Conservation (phyloP, 1,140 invertebrate genomes). For the Ostrea edulis region DNA sequence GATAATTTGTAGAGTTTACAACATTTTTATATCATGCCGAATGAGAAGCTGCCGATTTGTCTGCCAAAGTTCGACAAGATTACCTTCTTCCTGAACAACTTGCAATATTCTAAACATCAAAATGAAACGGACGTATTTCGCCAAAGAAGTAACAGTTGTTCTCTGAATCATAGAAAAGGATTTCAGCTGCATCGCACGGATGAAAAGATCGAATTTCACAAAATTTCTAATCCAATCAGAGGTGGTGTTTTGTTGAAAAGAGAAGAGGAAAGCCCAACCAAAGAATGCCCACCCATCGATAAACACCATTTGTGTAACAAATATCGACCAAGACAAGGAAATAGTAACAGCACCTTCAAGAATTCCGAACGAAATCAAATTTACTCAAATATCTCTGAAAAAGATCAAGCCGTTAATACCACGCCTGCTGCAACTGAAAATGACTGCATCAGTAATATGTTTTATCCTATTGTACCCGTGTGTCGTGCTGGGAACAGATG, state of each 20-base stretch:
- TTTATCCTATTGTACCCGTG: background rate
- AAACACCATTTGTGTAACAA: too few relatives aligned
- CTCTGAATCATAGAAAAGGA: background rate
- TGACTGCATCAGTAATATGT: background rate
- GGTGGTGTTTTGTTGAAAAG: background rate
- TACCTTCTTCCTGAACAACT: background rate
- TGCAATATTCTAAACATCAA: background rate
- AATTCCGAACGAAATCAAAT: background rate
- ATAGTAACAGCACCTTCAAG: background rate
- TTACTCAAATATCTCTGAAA: background rate
- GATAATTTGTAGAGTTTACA: background rate
- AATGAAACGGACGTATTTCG: background rate
- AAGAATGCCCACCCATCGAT: too few relatives aligned
- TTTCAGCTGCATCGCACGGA: background rate
- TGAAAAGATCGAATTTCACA: background rate
- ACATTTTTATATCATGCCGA: background rate
- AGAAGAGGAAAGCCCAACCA: background rate
- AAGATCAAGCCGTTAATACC: background rate
- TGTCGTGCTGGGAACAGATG: background rate
- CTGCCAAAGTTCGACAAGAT: background rate
- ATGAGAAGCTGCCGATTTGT: background rate
- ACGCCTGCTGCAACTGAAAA: background rate
- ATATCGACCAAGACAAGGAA: background rate
- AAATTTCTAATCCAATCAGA: background rate
- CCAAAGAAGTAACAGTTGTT: constrained; percentile 6